Percentiles rank a stretch among this genome's conserved stretches.
Evolutionary conservation across 2,797 vertebrate species (phyloP).

Genomic region (Melanogrammus aeglefinus): DNA sequence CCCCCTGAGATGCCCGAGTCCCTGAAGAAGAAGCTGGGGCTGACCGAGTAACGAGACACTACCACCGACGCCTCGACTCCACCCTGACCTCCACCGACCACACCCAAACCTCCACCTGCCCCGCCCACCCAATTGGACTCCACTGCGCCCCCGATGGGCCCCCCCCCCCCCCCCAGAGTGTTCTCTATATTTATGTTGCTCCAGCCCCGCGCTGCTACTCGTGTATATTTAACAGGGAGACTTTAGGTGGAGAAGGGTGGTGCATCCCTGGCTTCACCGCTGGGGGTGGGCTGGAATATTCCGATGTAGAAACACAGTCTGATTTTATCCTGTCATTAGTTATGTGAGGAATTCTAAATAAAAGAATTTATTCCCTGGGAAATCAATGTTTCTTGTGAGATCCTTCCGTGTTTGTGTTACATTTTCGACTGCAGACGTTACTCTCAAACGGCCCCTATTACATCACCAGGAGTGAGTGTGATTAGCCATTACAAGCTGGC

Average conservation of each 20-base stretch:
- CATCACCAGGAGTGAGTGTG: background rate
- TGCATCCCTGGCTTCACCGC: conserved; percentile 7
- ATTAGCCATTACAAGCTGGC: too few species aligned
- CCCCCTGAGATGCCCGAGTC: conserved; percentile 95
- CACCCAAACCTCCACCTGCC: conserved; percentile 8
- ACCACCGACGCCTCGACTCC: conserved; percentile 11
- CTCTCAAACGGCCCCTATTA: background rate
- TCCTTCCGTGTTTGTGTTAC: background rate
- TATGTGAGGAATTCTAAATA: conserved; percentile 59
- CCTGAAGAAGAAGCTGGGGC: conserved; percentile 91
- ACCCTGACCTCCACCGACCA: conserved; percentile 4
- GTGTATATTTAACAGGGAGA: conserved; percentile 51
- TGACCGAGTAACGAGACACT: conserved; percentile 70
- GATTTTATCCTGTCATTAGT: conserved; percentile 68
- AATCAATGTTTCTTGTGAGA: background rate
- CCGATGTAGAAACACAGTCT: conserved; percentile 56
- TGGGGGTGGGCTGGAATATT: conserved; percentile 27
- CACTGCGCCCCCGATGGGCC: conserved; percentile 5
- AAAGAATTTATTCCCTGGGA: conserved; percentile 22
- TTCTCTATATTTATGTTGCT: conserved; percentile 68
- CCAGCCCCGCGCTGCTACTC: conserved; percentile 33
- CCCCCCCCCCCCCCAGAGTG: conserved; percentile 34
- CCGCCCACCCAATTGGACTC: background rate
- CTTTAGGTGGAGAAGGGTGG: conserved; percentile 13
- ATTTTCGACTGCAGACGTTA: too few species aligned